These are phyloP conservation scores for Mungos mungo DNA, from an alignment of 2,113 vertebrate genomes.

Conservation along the genomic window DNA sequence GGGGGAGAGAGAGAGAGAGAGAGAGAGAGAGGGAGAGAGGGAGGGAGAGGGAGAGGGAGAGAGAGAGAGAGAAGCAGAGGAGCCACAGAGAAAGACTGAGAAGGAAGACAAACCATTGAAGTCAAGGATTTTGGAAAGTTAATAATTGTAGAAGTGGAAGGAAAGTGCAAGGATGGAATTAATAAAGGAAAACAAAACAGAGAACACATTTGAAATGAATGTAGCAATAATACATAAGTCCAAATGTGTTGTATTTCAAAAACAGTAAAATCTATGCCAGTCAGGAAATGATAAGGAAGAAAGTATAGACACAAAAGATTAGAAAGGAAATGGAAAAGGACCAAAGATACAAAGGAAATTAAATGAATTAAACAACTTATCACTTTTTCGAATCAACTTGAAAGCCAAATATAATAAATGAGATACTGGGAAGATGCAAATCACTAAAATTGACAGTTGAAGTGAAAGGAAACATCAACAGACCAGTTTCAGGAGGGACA, in stretches of 20 bases:
- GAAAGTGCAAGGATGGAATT: background rate
- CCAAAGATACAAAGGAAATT: background rate
- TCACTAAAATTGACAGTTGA: background rate
- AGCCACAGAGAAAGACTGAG: background rate
- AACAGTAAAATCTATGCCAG: background rate
- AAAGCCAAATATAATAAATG: background rate
- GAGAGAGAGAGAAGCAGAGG: background rate
- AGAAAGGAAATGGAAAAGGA: background rate
- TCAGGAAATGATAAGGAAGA: background rate
- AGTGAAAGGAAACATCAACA: background rate
- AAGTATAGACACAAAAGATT: background rate
- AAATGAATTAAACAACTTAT: conserved; percentile 24
- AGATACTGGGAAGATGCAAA: background rate
- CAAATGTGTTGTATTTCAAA: conserved; percentile 7
- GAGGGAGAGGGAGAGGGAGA: background rate
- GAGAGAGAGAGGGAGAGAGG: background rate
- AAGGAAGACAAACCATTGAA: background rate
- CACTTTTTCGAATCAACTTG: background rate
- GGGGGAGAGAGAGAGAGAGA: background rate
- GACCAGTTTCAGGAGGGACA: background rate
- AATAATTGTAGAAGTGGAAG: background rate
- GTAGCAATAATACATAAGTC: background rate
- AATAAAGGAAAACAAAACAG: background rate
- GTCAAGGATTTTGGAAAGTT: background rate
- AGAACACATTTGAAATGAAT: background rate